Evolutionary conservation across 2,888 invertebrate species (phyloP), one percentile per base, ranked within the genome.

Genomic region (Leucozona laternaria): DNA sequence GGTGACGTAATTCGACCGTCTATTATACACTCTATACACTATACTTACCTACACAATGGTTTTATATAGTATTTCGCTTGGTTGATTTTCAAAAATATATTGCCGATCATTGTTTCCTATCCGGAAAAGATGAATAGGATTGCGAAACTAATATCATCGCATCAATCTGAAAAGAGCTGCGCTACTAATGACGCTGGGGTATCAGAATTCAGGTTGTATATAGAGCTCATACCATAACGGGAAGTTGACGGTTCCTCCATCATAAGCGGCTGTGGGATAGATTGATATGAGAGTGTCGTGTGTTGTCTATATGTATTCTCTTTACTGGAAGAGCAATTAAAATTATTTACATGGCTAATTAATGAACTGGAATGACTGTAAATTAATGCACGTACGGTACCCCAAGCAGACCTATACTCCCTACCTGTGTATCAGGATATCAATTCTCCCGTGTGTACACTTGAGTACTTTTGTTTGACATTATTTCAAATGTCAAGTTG

Each of bases 281-380:
- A 53, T 25, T 50, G 50, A 80, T 85, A 81, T 77, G 81, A 48
- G 13, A 45, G 58, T 60, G n/a, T 22, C 15, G 15, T 37, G 53
- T 10, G 31, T 6, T 11, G 31, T 58, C 31, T 64, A 70, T 62
- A n/a, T n/a, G n/a, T n/a, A n/a, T n/a, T n/a, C n/a, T n/a, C n/a
- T n/a, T n/a, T n/a, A n/a, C n/a, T 70, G 43, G 34, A 22, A 60
- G 20, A 81, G 82, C 82, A 86, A 86, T 86, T 86, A 86, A 86
- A 86, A 78, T 86, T 82, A 82, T 86, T 86, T 82, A 82, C 78
- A 82, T 79, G 78, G 75, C 75, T 79, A 79, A 75, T 79, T 79
- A 86, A 82, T 82, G 82, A 78, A 78, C 86, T 78, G 86, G 78
- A 86, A 86, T 86, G 70, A 82, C 82, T 86, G 73, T 73, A 78